phyloP scores from a whole-genome alignment of 2,888 invertebrate genomes.

The Drosophila subquinaria region DNA sequence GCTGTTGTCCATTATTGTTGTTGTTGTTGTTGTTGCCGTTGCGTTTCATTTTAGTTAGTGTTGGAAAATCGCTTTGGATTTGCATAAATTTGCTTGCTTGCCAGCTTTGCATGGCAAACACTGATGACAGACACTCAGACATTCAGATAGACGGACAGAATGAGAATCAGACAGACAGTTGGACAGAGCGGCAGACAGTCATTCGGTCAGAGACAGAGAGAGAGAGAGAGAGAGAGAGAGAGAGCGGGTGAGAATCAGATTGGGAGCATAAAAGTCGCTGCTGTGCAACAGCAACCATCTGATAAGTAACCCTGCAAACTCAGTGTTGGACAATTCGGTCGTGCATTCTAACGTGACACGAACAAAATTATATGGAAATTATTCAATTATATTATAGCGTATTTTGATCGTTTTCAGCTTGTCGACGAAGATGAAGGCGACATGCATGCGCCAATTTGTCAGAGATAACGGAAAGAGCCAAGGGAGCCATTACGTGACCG shows the following conservation, averaged over 20 bases:
- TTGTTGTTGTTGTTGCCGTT: slow-evolving; percentile 37
- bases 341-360: not conserved
- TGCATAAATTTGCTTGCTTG: slow-evolving; percentile 77
- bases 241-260: not conserved
- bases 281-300: too few species aligned
- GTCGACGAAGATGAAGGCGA: too few species aligned
- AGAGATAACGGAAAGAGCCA: too few species aligned
- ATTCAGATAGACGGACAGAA: slow-evolving; percentile 2
- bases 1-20: slow-evolving; percentile 48
- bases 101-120: slow-evolving; percentile 64
- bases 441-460: too few species aligned
- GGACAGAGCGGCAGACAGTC: not conserved
- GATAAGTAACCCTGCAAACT: too few species aligned
- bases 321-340: slow-evolving; percentile 1
- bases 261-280: slow-evolving; percentile 1
- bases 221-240: too few species aligned
- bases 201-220: slow-evolving; percentile 1
- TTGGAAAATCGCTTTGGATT: slow-evolving; percentile 80
- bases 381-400: too few species aligned
- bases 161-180: slow-evolving; percentile 2
- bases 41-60: slow-evolving; percentile 79
- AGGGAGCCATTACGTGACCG: too few species aligned
- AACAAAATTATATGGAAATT: not conserved
- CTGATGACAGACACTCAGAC: slow-evolving; percentile 35
- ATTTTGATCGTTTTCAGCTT: too few species aligned